These are phyloP conservation scores for Omphaloscelis lunosa DNA, from an alignment of 2,888 invertebrate species.

Conservation along the genomic window DNA sequence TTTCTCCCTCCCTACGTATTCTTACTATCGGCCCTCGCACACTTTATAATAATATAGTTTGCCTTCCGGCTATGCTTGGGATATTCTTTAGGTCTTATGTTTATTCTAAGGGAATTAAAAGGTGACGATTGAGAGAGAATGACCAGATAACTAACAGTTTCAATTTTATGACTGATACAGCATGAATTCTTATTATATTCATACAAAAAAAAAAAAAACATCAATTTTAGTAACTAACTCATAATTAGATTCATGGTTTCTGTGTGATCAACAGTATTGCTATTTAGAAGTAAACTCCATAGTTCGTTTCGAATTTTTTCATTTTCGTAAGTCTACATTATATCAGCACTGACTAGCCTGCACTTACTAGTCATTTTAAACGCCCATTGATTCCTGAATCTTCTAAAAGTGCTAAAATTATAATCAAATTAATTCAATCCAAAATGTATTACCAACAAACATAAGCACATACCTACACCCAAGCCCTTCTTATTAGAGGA, in stretches of 20 bases:
- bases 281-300: too few relatives aligned
- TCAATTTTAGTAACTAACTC: too few relatives aligned
- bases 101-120: conserved; percentile 1
- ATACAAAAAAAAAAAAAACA: too few relatives aligned
- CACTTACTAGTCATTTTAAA: too few relatives aligned
- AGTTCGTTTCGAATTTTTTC: too few relatives aligned
- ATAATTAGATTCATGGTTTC: too few relatives aligned
- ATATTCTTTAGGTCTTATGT: conserved; percentile 7
- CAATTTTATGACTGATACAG: not conserved
- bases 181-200: not conserved
- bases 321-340: too few relatives aligned
- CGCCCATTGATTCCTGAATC: not conserved
- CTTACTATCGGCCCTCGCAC: conserved; percentile 56
- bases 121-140: not conserved
- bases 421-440: conserved; percentile 41
- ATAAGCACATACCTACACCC: conserved; percentile 50
- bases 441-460: conserved; percentile 34
- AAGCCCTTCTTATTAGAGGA: conserved; percentile 68
- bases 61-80: conserved; percentile 45
- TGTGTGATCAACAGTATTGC: too few relatives aligned
- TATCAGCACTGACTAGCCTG: too few relatives aligned
- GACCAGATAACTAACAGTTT: not conserved
- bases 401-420: not conserved
- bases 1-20: conserved; percentile 69
- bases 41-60: conserved; percentile 29